Base-by-base conservation (phyloP, 1,140 invertebrate species). In the Coenobita brevimanus region DNA sequence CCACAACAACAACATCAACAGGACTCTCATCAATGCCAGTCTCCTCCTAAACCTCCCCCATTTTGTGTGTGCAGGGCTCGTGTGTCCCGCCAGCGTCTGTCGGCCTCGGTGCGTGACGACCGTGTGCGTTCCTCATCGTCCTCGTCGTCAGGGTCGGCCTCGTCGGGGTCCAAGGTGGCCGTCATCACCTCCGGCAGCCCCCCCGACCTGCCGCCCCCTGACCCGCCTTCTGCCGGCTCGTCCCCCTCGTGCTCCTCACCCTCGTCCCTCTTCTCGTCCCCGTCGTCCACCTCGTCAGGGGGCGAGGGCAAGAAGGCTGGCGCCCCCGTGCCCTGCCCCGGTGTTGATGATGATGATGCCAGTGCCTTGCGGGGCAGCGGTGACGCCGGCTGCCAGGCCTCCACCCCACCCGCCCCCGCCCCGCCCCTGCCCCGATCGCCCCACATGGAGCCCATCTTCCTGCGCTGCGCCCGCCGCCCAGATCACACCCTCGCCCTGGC, bases 261-360 rank as follows among this genome's bases (percentile, higher is more conserved):
- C 13, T 87, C 85, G 41, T 87, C 84, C 57, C 73, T 87, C 4
- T 87, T 87, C 41, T 87, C 85, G 30, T 87, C 85, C 15, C 85
- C 85, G 0, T 87, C 85, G 8, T 87, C 85, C 78, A 79, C 60
- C 50, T 80, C 85, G 33, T 87, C 85, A 33, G 33, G 54, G 1
- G 36, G 54, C 21, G 82, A 85, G 82, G 57, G 13, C 10, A 75
- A 50, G 71, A 75, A 75, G 50, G 73, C 75, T 17, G 82, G 69
- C 15, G 27, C 17, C n/a, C 46, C 64, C 15, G 41, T 27, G n/a
- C 36, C 57, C 24, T 50, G 38, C 27, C 75, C 38, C 4, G 64
- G 36, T 17, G 24, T 41, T 24, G 76, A 71, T 30, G 85, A 81
- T 13, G 84, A 87, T n/a, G 76, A 80, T 36, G 24, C 33, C 60